phyloP scores from a whole-genome alignment of 2,888 invertebrate species.

The Ormyrus rosae region DNA sequence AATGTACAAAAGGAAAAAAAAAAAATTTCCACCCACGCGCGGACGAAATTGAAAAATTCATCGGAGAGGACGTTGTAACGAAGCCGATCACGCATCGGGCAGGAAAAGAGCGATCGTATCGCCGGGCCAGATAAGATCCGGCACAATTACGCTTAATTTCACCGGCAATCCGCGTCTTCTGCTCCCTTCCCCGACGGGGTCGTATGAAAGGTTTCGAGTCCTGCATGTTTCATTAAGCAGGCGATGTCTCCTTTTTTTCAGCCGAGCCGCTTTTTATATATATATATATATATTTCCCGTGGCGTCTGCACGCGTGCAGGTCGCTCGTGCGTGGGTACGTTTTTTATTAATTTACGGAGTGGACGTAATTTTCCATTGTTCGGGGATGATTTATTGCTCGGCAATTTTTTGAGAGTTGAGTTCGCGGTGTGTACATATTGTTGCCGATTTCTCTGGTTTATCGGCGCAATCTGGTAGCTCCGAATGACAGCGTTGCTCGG shows the following conservation, averaged over 20 bases:
- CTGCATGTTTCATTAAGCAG: constrained; percentile 46
- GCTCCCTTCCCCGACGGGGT: not conserved
- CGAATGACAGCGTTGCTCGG: too few species aligned
- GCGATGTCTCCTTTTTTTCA: constrained; percentile 31
- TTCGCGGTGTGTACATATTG: too few species aligned
- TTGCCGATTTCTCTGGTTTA: too few species aligned
- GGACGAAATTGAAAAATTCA: constrained; percentile 40
- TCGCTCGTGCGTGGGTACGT: not conserved
- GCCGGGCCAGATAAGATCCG: constrained; percentile 66
- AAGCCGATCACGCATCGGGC: too few species aligned
- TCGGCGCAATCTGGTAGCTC: too few species aligned
- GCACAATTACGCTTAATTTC: constrained; percentile 70
- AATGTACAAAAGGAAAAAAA: constrained; percentile 8
- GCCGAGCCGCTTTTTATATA: not conserved
- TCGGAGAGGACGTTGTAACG: not conserved
- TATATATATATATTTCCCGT: not conserved
- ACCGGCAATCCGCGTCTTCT: constrained; percentile 56
- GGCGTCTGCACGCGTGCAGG: not conserved
- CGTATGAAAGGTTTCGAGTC: constrained; percentile 34
- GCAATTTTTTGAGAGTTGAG: too few species aligned
- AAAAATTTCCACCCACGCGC: constrained; percentile 14
- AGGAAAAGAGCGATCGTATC: constrained; percentile 57
- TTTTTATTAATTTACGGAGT: too few species aligned
- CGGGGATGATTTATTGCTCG: too few species aligned
- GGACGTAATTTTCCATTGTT: too few species aligned